These are phyloP conservation scores for Sesamia inferens DNA, from an alignment of 2,888 invertebrate genomes.

Conservation along the genomic window DNA sequence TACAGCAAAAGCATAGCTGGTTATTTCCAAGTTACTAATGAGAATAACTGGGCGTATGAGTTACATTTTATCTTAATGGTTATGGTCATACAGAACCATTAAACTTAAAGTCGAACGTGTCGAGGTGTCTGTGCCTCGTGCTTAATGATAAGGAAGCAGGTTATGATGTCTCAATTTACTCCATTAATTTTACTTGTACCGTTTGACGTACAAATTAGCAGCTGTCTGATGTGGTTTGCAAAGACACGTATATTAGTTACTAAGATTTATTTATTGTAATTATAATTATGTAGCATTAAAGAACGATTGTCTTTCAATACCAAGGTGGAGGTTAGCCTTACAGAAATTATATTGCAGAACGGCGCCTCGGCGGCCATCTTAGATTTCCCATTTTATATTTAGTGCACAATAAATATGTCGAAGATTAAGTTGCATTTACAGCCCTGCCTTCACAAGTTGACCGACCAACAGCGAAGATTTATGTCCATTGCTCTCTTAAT, in stretches of 20 bases:
- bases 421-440: conserved; percentile 62
- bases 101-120: conserved; percentile 34
- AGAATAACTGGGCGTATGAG: conserved; percentile 31
- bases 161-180: conserved; percentile 42
- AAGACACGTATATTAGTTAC: neutral
- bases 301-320: neutral
- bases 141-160: conserved; percentile 38
- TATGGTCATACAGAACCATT: conserved; percentile 40
- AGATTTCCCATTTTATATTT: conserved; percentile 63
- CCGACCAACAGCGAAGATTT: conserved; percentile 18
- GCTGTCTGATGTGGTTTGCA: conserved; percentile 12
- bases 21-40: conserved; percentile 34
- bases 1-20: conserved; percentile 24
- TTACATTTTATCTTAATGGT: conserved; percentile 56
- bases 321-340: conserved; percentile 23
- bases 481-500: conserved; percentile 34
- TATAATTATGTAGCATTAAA: neutral
- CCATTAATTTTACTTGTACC: conserved; percentile 2
- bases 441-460: conserved; percentile 37
- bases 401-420: conserved; percentile 63
- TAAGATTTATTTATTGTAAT: neutral
- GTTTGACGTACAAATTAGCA: conserved; percentile 23
- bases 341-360: conserved; percentile 44
- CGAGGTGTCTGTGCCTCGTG: conserved; percentile 19
- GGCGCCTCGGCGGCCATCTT: conserved; percentile 59